Conservation (phyloP, 1,140 invertebrate genomes). For the Dinoponera quadriceps region DNA sequence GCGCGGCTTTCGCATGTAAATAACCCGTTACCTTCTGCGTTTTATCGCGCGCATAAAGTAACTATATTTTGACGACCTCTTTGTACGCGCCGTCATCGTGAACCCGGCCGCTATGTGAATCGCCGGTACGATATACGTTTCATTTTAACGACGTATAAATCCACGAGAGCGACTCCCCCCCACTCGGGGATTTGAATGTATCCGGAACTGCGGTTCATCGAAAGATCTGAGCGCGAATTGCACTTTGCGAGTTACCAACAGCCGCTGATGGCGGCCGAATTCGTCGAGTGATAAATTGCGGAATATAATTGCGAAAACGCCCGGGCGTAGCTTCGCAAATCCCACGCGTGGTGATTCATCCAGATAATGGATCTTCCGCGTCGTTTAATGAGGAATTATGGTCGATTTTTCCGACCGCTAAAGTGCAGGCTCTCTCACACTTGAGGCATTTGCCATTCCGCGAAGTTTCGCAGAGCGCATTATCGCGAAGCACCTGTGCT, state of each 20-base stretch:
- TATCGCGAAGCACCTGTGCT: conserved; percentile 1
- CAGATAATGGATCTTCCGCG: neutral
- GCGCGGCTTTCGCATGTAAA: conserved; percentile 13
- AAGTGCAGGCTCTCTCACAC: conserved; percentile 2
- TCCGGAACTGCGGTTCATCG: too few species aligned
- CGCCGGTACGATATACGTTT: neutral
- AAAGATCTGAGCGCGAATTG: too few species aligned
- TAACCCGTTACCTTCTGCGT: neutral
- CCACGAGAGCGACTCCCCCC: too few species aligned
- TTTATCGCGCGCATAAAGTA: neutral
- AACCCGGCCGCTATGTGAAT: neutral
- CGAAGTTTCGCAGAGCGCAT: conserved; percentile 11
- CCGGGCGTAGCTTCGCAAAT: neutral
- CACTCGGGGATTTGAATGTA: too few species aligned
- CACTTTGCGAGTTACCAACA: too few species aligned
- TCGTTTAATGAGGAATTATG: neutral
- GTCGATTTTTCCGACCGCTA: neutral
- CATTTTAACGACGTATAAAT: neutral
- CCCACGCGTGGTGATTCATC: neutral
- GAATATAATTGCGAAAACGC: neutral
- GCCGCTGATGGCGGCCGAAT: too few species aligned
- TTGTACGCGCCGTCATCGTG: neutral
- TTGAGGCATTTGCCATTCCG: neutral
- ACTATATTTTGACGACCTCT: conserved; percentile 13
- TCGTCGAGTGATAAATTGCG: too few species aligned